Conservation (phyloP, 2,888 invertebrate genomes). For the Acanthosoma haemorrhoidale region DNA sequence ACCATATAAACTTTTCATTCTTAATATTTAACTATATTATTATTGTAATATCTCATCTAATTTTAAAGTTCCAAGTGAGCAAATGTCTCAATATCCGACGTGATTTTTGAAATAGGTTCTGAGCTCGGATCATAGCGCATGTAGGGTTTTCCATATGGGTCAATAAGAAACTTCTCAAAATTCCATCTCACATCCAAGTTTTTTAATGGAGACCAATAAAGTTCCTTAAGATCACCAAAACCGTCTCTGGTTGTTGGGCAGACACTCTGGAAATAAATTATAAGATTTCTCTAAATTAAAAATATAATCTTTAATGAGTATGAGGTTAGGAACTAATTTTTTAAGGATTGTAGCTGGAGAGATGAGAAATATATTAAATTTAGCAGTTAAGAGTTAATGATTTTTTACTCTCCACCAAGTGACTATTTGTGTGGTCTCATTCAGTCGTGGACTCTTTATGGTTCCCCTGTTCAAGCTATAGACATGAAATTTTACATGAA, state of each 20-base stretch:
- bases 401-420: too few species aligned
- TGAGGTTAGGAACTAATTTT: too few species aligned
- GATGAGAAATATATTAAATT: too few species aligned
- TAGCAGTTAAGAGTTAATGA: too few species aligned
- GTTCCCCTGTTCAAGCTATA: too few species aligned
- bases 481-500: too few species aligned
- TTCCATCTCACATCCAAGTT: conserved; percentile 48
- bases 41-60: too few species aligned
- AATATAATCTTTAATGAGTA: too few species aligned
- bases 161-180: conserved; percentile 48
- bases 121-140: conserved; percentile 44
- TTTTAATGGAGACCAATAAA: conserved; percentile 44
- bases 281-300: too few species aligned
- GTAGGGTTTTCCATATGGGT: conserved; percentile 43
- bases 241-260: conserved; percentile 45
- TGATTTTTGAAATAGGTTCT: conserved; percentile 41
- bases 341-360: too few species aligned
- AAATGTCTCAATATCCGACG: conserved; percentile 32
- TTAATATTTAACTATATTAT: neutral
- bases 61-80: neutral
- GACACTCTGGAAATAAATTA: conserved; percentile 42
- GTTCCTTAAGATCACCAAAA: conserved; percentile 41
- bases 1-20: neutral
- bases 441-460: too few species aligned
- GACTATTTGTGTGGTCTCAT: too few species aligned